These are phyloP conservation scores for Bactericera cockerelli DNA, from an alignment of 1,140 invertebrate genomes.

Conservation along the genomic window DNA sequence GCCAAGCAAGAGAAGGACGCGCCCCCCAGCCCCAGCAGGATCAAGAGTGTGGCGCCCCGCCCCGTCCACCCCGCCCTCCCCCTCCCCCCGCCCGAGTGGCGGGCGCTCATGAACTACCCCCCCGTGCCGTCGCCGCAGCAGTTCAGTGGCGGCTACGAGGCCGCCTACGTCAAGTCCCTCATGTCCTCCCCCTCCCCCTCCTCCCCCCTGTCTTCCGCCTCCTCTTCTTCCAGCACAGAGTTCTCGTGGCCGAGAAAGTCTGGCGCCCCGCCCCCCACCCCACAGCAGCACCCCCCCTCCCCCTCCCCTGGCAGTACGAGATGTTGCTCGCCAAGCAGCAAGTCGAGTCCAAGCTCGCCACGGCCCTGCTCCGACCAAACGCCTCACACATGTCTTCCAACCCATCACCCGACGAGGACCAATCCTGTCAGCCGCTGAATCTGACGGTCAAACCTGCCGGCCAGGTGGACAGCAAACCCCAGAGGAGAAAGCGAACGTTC, in stretches of 20 bases:
- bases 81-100: not conserved
- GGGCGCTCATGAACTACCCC: too few species aligned
- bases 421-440: conserved; percentile 43
- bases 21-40: not conserved
- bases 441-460: conserved; percentile 42
- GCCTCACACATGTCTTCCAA: not conserved
- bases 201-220: conserved; percentile 9
- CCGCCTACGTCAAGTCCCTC: conserved; percentile 2
- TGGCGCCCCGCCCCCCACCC: not conserved
- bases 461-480: too few species aligned
- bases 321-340: not conserved
- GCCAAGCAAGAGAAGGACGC: conserved; percentile 11
- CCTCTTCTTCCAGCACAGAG: not conserved
- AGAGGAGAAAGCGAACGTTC: not conserved
- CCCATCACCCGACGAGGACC: conserved; percentile 8
- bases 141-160: not conserved
- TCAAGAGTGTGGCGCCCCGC: not conserved
- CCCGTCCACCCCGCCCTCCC: not conserved
- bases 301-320: too few species aligned
- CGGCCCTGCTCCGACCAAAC: conserved; percentile 21
- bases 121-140: not conserved
- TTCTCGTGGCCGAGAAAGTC: conserved; percentile 13
- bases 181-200: conserved; percentile 1
- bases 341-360: conserved; percentile 23
- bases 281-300: not conserved